phyloP scores from a whole-genome alignment of 2,113 vertebrate genomes.

The Rattus norvegicus region GRCr8 NC_086020.1:241345001-241345500 shows the following conservation, averaged over 20 bases:
- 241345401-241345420: background rate
- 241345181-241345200: background rate
- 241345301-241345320: no score
- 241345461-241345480: conserved; percentile 40
- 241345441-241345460: background rate
- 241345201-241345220: background rate
- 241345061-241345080: background rate
- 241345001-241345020: background rate
- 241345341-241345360: background rate
- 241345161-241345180: background rate
- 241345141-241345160: background rate
- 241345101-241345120: background rate
- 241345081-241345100: background rate
- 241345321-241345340: background rate
- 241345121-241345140: background rate
- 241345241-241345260: background rate
- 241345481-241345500: conserved; percentile 24
- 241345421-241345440: background rate
- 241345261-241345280: background rate
- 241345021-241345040: background rate
- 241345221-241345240: background rate
- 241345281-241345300: background rate
- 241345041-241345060: background rate
- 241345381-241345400: background rate
- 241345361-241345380: background rate